Conservation (phyloP, 2,113 vertebrate genomes). For the Campylorhamphus procurvoides region DNA sequence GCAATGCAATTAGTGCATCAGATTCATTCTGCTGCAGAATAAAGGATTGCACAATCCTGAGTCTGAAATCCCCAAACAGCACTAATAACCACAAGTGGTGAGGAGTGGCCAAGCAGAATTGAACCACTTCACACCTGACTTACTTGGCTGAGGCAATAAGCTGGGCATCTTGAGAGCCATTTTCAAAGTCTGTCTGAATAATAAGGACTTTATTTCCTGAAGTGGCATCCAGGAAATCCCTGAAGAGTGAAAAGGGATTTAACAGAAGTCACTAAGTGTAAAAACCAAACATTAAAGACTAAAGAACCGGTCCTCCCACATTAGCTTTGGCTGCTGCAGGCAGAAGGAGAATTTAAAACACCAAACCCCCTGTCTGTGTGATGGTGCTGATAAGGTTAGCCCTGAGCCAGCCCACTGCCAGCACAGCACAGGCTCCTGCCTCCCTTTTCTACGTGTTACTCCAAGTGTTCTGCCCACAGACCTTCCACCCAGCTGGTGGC, state of each 20-base stretch:
- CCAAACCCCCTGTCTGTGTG: background rate
- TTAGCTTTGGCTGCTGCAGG: background rate
- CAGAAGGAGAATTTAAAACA: background rate
- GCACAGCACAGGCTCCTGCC: background rate
- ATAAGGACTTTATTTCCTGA: slow-evolving; percentile 82
- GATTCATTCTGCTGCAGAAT: background rate
- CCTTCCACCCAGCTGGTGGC: background rate
- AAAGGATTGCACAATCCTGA: background rate
- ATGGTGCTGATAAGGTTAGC: background rate
- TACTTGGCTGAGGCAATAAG: slow-evolving; percentile 94
- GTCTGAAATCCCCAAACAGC: background rate
- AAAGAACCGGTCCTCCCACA: background rate
- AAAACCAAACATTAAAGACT: background rate
- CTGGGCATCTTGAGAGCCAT: slow-evolving; percentile 81
- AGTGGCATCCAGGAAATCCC: slow-evolving; percentile 73
- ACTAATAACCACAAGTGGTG: background rate
- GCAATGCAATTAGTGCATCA: background rate
- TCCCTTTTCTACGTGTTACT: background rate
- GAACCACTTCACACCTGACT: background rate
- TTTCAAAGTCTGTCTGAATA: slow-evolving; percentile 90
- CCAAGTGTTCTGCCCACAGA: background rate
- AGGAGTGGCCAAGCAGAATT: background rate
- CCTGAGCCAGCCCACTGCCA: background rate
- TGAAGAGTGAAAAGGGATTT: slow-evolving; percentile 48
- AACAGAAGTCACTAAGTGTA: background rate